These are phyloP conservation scores for Drosophila gunungcola DNA, from an alignment of 1,140 invertebrate species.

Conservation along the genomic window DNA sequence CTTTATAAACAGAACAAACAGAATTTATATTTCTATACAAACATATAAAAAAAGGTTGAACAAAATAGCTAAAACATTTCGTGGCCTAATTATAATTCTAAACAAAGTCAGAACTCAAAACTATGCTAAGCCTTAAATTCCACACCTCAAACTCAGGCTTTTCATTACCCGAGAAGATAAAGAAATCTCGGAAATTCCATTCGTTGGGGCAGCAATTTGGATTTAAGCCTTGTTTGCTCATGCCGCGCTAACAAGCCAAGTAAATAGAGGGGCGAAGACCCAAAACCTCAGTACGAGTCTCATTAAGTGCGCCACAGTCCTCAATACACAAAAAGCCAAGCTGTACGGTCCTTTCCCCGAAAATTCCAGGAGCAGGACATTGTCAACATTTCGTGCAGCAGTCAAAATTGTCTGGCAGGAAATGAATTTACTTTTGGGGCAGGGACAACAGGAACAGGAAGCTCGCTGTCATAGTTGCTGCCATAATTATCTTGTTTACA, in stretches of 20 bases:
- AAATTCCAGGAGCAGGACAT: slow-evolving; percentile 35
- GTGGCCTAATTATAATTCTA: not conserved
- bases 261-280: slow-evolving; percentile 51
- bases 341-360: slow-evolving; percentile 10
- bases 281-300: slow-evolving; percentile 44
- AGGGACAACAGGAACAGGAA: slow-evolving; percentile 62
- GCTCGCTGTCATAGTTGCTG: slow-evolving; percentile 81
- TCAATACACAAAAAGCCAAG: slow-evolving; percentile 48
- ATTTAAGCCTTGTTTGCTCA: slow-evolving; percentile 26
- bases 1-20: no score
- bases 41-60: no score
- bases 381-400: slow-evolving; percentile 76
- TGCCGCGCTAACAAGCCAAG: slow-evolving; percentile 61
- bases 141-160: slow-evolving; percentile 3
- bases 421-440: slow-evolving; percentile 74
- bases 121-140: slow-evolving; percentile 4
- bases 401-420: slow-evolving; percentile 72
- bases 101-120: not conserved
- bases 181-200: slow-evolving; percentile 22
- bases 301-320: slow-evolving; percentile 52
- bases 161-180: slow-evolving; percentile 5
- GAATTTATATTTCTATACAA: no score
- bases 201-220: slow-evolving; percentile 20
- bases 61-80: not conserved
- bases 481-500: slow-evolving; percentile 84